These are phyloP conservation scores for Odocoileus hemionus DNA, from an alignment of 2,113 vertebrate species.

Conservation along the genomic window DNA sequence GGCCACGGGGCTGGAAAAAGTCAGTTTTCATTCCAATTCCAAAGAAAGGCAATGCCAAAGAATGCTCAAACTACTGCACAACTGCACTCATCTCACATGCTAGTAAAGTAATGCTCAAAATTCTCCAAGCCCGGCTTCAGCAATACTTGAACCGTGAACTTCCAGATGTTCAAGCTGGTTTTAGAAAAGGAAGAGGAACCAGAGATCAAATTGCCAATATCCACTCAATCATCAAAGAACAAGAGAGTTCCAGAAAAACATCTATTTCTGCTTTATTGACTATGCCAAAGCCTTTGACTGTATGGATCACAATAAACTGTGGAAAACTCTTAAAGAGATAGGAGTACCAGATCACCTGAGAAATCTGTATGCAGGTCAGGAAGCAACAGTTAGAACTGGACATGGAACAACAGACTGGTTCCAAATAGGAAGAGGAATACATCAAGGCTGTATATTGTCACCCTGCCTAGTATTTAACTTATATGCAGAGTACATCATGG, in stretches of 20 bases:
- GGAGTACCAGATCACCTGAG: not conserved
- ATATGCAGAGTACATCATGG: not conserved
- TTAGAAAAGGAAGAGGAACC: not conserved
- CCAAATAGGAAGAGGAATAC: not conserved
- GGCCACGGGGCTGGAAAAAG: not conserved
- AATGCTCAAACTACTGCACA: not conserved
- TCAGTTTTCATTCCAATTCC: not conserved
- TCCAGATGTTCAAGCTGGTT: not conserved
- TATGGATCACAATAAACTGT: not conserved
- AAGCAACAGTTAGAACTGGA: not conserved
- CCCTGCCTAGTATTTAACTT: not conserved
- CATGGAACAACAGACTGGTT: not conserved
- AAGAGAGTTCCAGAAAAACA: not conserved
- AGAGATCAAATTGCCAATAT: not conserved
- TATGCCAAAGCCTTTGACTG: not conserved
- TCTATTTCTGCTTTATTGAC: not conserved
- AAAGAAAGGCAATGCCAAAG: not conserved
- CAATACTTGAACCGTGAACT: fast-evolving
- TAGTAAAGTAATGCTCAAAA: not conserved
- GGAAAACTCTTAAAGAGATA: not conserved
- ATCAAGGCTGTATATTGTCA: not conserved
- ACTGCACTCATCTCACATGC: not conserved
- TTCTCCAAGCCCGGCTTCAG: not conserved
- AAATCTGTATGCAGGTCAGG: not conserved
- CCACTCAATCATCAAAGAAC: fast-evolving